A percentile compares a stretch with the other conserved stretches of the same genome.
Conservation (phyloP, 1,140 invertebrate species). For the Ridgeia piscesae region DNA sequence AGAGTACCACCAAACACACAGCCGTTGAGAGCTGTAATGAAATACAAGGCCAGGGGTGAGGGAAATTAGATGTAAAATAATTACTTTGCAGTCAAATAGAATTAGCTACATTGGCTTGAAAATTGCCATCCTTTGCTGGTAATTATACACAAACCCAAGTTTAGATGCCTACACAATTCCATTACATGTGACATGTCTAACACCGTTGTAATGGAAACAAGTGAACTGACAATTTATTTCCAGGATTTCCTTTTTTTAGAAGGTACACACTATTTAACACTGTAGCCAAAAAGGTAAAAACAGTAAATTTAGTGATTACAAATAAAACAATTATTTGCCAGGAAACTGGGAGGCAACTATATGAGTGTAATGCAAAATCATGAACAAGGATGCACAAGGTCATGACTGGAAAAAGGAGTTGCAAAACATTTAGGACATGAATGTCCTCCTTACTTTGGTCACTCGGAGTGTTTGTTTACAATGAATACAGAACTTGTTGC, state of each 20-base stretch:
- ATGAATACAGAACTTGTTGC: not conserved
- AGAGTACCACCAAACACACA: not conserved
- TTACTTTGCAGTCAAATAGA: not conserved
- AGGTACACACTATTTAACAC: no score
- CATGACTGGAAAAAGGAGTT: no score
- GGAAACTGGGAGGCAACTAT: no score
- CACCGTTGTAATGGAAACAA: not conserved
- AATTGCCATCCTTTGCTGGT: not conserved
- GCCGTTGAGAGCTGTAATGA: not conserved
- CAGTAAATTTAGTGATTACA: not conserved
- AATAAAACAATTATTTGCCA: not conserved
- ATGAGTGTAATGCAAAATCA: no score
- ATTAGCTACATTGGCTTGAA: not conserved
- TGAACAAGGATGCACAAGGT: no score
- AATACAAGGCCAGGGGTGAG: not conserved
- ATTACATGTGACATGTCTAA: not conserved
- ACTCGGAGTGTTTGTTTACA: not conserved
- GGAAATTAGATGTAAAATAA: conserved; percentile 2
- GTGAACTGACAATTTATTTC: no score
- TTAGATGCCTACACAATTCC: not conserved
- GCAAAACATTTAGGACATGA: not conserved
- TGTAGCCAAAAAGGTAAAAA: not conserved
- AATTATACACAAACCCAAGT: not conserved
- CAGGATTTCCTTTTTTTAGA: no score
- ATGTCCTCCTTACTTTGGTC: not conserved